Conservation (phyloP, 2,888 invertebrate species). For the Zootermopsis nevadensis region DNA sequence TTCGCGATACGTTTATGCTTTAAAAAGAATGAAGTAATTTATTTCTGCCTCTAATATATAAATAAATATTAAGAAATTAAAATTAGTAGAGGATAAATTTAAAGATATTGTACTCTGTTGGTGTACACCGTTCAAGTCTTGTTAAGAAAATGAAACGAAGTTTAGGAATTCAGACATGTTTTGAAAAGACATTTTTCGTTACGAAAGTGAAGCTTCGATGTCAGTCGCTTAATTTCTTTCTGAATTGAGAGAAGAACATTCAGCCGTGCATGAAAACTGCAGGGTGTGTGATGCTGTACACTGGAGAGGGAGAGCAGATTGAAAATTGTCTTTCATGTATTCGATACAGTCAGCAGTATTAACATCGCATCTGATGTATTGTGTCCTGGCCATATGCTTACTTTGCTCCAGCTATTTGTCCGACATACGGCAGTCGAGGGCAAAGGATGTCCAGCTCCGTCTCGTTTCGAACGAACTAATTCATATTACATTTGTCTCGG, state of each 20-base stretch:
- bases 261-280: slow-evolving; percentile 36
- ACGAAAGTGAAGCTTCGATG: too few relatives aligned
- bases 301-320: slow-evolving; percentile 46
- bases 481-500: too few relatives aligned
- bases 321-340: slow-evolving; percentile 53
- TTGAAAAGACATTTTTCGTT: too few relatives aligned
- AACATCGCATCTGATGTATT: slow-evolving; percentile 41
- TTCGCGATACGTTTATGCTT: too few relatives aligned
- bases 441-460: slow-evolving; percentile 10
- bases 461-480: neutral
- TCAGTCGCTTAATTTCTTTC: neutral
- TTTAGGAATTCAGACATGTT: too few relatives aligned
- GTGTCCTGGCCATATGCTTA: slow-evolving; percentile 47
- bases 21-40: too few relatives aligned
- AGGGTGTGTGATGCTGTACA: slow-evolving; percentile 1
- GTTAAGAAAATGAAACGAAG: too few relatives aligned
- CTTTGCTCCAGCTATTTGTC: slow-evolving; percentile 34
- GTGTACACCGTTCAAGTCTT: too few relatives aligned
- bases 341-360: slow-evolving; percentile 52
- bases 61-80: too few relatives aligned
- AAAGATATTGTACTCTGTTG: too few relatives aligned
- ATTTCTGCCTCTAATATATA: too few relatives aligned
- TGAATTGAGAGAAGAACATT: slow-evolving; percentile 20
- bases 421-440: slow-evolving; percentile 35
- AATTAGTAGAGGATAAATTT: too few relatives aligned